phyloP scores from a whole-genome alignment of 2,113 vertebrate genomes.

The Cryptomyrus ogoouensis region DNA sequence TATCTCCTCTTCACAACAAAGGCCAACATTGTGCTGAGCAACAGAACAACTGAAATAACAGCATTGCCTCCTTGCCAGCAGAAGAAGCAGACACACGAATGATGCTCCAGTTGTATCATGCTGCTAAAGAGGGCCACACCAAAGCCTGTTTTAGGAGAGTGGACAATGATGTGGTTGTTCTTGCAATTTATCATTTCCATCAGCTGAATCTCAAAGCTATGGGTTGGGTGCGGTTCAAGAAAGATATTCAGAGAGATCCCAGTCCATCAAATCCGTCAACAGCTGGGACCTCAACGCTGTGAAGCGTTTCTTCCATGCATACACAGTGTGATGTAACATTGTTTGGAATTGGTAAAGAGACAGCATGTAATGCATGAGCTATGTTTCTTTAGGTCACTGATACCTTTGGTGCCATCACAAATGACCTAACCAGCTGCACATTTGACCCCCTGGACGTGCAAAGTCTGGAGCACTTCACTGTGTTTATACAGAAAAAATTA shows the following conservation, averaged over 20 bases:
- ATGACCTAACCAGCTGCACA: not conserved
- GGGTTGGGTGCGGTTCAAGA: not conserved
- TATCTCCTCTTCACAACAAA: not conserved
- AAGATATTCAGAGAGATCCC: not conserved
- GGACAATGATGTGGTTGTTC: not conserved
- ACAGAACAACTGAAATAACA: not conserved
- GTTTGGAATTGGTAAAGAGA: not conserved
- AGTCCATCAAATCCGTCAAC: not conserved
- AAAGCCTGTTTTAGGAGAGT: not conserved
- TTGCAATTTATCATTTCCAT: not conserved
- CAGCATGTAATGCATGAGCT: not conserved
- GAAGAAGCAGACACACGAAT: not conserved
- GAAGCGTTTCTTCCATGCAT: no score
- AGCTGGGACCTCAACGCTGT: not conserved
- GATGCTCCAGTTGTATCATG: not conserved
- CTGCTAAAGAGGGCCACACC: not conserved
- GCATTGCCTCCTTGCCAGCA: not conserved
- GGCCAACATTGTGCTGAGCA: not conserved
- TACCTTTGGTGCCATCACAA: not conserved
- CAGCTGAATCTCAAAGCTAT: not conserved
- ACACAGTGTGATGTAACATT: not conserved
- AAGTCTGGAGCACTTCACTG: not conserved
- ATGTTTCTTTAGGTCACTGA: not conserved
- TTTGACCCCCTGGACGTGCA: not conserved
- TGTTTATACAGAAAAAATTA: not conserved